These are phyloP conservation scores for Aethes cnicana DNA, from an alignment of 2,888 invertebrate genomes.

Conservation along the genomic window DNA sequence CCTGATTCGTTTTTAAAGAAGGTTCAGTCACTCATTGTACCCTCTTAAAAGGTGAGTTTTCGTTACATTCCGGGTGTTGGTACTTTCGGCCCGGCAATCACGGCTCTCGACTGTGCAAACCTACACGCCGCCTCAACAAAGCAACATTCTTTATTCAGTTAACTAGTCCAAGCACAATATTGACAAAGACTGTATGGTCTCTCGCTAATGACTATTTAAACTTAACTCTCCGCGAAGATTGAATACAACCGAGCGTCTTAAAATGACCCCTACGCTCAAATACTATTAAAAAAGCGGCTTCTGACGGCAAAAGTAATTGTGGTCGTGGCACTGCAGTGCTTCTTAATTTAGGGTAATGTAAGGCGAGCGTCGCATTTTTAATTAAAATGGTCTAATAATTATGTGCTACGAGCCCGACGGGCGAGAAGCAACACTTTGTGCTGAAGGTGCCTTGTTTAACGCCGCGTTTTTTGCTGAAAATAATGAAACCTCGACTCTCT, in stretches of 20 bases:
- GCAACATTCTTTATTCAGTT: constrained; percentile 11
- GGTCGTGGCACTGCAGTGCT: constrained; percentile 4
- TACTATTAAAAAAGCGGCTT: too few species aligned
- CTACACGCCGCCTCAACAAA: constrained; percentile 1
- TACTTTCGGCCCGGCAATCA: neutral
- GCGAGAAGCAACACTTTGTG: neutral
- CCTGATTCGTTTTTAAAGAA: too few species aligned
- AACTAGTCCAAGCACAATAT: neutral
- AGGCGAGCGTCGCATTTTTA: constrained; percentile 5
- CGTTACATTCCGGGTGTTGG: too few species aligned
- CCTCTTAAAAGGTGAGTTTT: too few species aligned
- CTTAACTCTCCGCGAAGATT: too few species aligned
- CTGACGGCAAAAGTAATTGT: neutral
- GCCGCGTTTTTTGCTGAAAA: neutral
- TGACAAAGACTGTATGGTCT: too few species aligned
- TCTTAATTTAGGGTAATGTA: constrained; percentile 11
- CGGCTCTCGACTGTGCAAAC: constrained; percentile 9
- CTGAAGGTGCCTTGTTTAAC: neutral
- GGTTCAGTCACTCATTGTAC: too few species aligned
- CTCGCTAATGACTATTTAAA: too few species aligned
- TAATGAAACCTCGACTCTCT: neutral
- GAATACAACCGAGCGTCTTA: too few species aligned
- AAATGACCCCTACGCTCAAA: too few species aligned
- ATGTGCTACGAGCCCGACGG: neutral
- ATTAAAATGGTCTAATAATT: constrained; percentile 22